Conservation (phyloP, 2,888 invertebrate genomes). For the Schrankia costaestrigalis region DNA sequence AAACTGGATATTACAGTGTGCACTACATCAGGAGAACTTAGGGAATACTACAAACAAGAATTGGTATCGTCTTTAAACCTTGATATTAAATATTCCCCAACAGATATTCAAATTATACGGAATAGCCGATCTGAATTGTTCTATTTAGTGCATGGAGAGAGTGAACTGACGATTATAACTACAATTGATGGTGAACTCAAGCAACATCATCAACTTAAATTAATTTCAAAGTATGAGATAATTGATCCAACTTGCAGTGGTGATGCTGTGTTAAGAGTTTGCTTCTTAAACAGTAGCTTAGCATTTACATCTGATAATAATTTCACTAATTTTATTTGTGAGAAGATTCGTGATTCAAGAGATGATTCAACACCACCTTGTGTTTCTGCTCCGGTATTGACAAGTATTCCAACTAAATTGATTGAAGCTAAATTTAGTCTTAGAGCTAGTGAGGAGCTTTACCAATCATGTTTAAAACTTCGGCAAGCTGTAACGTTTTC, state of each 20-base stretch:
- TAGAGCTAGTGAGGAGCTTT: conserved; percentile 47
- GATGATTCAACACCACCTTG: no score
- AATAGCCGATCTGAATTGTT: conserved; percentile 51
- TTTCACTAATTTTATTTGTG: conserved; percentile 40
- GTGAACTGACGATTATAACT: conserved; percentile 50
- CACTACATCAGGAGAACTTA: conserved; percentile 51
- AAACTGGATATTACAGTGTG: conserved; percentile 55
- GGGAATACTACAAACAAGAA: conserved; percentile 55
- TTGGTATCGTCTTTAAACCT: conserved; percentile 41
- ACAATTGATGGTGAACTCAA: conserved; percentile 22
- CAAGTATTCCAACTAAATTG: conserved; percentile 54
- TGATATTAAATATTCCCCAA: conserved; percentile 18
- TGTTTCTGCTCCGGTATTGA: no score
- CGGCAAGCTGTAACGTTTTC: conserved; percentile 50
- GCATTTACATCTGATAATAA: conserved; percentile 63
- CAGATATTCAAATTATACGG: conserved; percentile 49
- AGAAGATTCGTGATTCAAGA: conserved; percentile 13
- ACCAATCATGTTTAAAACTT: conserved; percentile 43
- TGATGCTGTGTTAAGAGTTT: conserved; percentile 45
- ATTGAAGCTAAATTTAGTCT: conserved; percentile 54
- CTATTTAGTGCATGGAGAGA: conserved; percentile 46
- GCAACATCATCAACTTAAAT: conserved; percentile 38
- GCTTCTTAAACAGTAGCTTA: conserved; percentile 51
- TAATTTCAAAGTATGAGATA: conserved; percentile 49
- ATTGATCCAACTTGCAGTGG: conserved; percentile 49